Base-by-base conservation (phyloP, 2,113 vertebrate species). In the Hystrix brachyura region DNA sequence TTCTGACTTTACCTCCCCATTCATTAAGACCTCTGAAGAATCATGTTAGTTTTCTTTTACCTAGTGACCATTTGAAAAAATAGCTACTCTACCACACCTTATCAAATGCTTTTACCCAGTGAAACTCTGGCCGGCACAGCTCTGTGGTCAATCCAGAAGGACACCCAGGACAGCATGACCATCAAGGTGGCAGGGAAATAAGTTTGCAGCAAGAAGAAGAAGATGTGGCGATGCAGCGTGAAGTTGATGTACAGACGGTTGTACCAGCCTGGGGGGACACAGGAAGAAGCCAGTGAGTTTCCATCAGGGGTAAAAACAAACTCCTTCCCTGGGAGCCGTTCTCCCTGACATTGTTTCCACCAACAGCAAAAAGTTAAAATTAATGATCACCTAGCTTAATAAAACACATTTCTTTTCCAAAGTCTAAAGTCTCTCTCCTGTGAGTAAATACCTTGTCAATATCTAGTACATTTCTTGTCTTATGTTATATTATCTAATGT, bases 81-180 rank as follows among this genome's bases (percentile, higher is more conserved):
- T 5, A 80, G 29, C 48, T 71, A 60, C 69, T 69, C 94, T 69
- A n/a, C 51, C 86, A 87, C 59, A 55, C 71, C 55, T 93, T 67
- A 84, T 62, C 57, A 78, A 87, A 48, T 94, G 51, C 13, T 97
- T 98, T 99, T 98, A 99, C 99, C 99, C 96, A 99, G 97, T 46
- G 99, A 99, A 23, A 99, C 99, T 96, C 99, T 99, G 95, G 99
- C 99, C 0, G 99, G 99, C 71, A 99, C 99, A 18, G 99, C 99
- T 97, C 99, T 98, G 71, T 97, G 99, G 97, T 99, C 99, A 0
- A 99, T 99, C 99, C 99, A 99, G 98, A 99, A 99, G 85, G 99
- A 99, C 87, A 99, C 99, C 99, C 99, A 99, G 97, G 99, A 99
- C 96, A 99, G 84, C 99, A 99, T 99, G 98, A 99, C 99, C 99